Conservation (phyloP, 2,888 invertebrate genomes). For the Cephus pygmeus region DNA sequence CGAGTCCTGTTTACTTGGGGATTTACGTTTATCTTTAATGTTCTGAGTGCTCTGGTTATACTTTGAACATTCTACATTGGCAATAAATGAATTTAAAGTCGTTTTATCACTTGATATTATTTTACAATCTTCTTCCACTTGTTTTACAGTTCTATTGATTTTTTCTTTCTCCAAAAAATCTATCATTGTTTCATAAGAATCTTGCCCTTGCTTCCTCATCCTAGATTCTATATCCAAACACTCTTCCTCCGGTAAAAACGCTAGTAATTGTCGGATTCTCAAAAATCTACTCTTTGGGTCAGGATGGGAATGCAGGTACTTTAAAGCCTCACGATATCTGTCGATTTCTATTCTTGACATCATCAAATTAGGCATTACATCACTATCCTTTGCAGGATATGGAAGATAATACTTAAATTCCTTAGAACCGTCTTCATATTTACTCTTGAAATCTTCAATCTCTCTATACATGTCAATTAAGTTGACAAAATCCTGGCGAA, state of each 20-base stretch:
- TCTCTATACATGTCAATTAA: slow-evolving; percentile 46
- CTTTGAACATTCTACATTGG: background rate
- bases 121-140: background rate
- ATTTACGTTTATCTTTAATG: background rate
- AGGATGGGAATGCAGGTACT: slow-evolving; percentile 35
- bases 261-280: slow-evolving; percentile 28
- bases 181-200: background rate
- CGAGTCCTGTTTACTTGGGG: background rate
- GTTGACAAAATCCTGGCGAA: slow-evolving; percentile 29
- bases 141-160: background rate
- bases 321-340: slow-evolving; percentile 43
- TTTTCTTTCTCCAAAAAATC: background rate
- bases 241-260: slow-evolving; percentile 25
- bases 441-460: slow-evolving; percentile 53
- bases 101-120: background rate
- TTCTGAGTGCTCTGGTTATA: background rate
- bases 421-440: slow-evolving; percentile 26
- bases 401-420: slow-evolving; percentile 46
- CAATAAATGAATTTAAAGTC: background rate
- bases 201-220: background rate
- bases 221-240: slow-evolving; percentile 19
- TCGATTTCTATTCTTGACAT: slow-evolving; percentile 41
- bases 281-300: slow-evolving; percentile 27
- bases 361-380: slow-evolving; percentile 49
- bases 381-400: slow-evolving; percentile 39